Evolutionary conservation across 37 sponge, comb jelly and placozoan species (phyloP).

Genomic region (Spongilla lacustris): DNA sequence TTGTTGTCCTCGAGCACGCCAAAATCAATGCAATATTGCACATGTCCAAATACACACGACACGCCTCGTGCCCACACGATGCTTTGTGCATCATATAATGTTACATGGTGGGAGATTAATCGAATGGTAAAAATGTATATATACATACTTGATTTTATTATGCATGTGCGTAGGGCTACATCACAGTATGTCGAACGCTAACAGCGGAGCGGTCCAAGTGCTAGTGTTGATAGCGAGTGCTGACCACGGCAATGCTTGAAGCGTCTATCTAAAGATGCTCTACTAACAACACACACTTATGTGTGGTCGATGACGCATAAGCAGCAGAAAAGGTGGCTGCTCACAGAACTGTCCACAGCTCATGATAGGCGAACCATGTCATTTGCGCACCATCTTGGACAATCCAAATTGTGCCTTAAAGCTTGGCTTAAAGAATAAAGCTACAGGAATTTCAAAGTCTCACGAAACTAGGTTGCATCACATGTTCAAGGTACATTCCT

Average conservation of each 20-base stretch:
- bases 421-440: background rate
- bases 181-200: too few species aligned
- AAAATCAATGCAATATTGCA: too few species aligned
- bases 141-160: too few species aligned
- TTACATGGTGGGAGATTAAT: too few species aligned
- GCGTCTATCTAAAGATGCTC: background rate
- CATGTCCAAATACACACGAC: too few species aligned
- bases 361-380: background rate
- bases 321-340: slow-evolving; percentile 18
- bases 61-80: too few species aligned
- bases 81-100: too few species aligned
- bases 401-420: slow-evolving; percentile 8
- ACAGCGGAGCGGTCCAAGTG: background rate
- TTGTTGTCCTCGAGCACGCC: too few species aligned
- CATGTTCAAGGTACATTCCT: background rate
- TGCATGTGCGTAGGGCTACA: too few species aligned
- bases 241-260: background rate
- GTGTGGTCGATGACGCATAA: slow-evolving; percentile 21
- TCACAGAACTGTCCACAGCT: background rate
- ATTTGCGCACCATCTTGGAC: background rate
- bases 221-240: background rate
- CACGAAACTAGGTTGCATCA: slow-evolving; percentile 5
- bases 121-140: too few species aligned
- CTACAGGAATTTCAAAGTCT: slow-evolving; percentile 14
- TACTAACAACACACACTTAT: background rate